Base-by-base conservation (phyloP, 2,888 invertebrate genomes). In the Euproctis similis region DNA sequence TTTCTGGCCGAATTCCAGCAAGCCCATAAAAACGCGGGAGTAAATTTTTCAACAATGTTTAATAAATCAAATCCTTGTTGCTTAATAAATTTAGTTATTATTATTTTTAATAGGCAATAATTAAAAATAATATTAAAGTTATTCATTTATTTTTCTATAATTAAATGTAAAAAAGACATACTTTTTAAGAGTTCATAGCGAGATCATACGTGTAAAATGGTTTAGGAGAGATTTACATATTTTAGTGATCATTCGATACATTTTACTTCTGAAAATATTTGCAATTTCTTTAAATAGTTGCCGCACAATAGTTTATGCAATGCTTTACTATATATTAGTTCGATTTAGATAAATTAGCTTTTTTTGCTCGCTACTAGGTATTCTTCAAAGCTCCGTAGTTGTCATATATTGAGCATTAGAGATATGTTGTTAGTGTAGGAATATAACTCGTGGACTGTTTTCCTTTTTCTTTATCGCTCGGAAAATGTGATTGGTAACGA, bases 331-430 rank as follows among this genome's bases (percentile, higher is more conserved):
- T n/a, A n/a, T 56, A 64, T 61, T 71, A 65, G 64, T 59, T 54
- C 36, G 42, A 51, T 47, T 56, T 70, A 68, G 64, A 65, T 43
- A 30, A 59, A 55, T 56, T 61, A 66, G 66, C 59, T 68, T 75
- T 51, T 56, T 69, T 63, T 63, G 65, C 65, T 68, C 65, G 68
- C 65, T 70, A n/a, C n/a, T n/a, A n/a, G n/a, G 56, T 58, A 51
- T 36, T 57, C 42, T 52, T 45, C 39, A 44, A 56, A 45, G 54
- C 59, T 61, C 54, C 36, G 64, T 72, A 68, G 65, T 59, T 46
- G 39, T 48, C 51, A 47, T 38, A 52, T 42, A 47, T 80, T 82
- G 81, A 80, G 81, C 81, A 81, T 82, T 80, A 60, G 81, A 78
- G 53, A 26, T 33, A 14, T 26, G 60, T 69, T 78, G 80, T 69